Evolutionary conservation across 2,888 invertebrate species (phyloP), one percentile per base, ranked within the genome.

Genomic region (Lasioglossum villosulum): DNA sequence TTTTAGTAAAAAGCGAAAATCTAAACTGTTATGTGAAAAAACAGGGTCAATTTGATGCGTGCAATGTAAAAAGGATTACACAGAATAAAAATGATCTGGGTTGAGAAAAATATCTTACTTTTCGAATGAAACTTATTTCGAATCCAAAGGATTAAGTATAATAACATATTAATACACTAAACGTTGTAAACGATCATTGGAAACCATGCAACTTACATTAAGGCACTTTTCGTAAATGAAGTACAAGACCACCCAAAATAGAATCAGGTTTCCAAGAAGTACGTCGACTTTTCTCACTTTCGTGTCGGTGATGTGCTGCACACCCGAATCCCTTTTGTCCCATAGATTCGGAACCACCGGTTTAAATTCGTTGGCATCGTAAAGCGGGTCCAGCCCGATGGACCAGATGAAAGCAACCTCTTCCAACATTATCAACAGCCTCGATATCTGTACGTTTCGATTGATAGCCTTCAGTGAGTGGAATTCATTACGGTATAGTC

Each of bases 191-290:
- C 16, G 1, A 45, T 45, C 4, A 45, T 16, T n/a, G 30, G 30
- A 56, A 71, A 27, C 27, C 8, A 2, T 34, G 5, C 12, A 59
- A 90, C 93, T 86, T 86, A 92, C 92, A 45, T 92, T 90, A 75
- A 92, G 90, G 79, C 90, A 92, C 68, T 91, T 92, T 73, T 92
- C 90, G 39, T 93, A 92, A 19, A 80, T 42, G 8, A 90, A 23
- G 66, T 93, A 92, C 23, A 93, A 68, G 16, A 89, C 16, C n/a
- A 80, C 23, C 92, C 92, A 92, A 66, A 89, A 81, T 0, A 87
- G 27, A n/a, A 92, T 88, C 23, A 90, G 77, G 42, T 90, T 89
- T 63, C 91, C 91, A 6, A 90, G 71, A 10, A 91, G 77, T 16
- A 90, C 73, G 19, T 90, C 90, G 0, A 76, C 73, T n/a, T 82